These are phyloP conservation scores for Sebastes trivittatus DNA, from an alignment of 2,797 vertebrate species.

Conservation along the genomic window DNA sequence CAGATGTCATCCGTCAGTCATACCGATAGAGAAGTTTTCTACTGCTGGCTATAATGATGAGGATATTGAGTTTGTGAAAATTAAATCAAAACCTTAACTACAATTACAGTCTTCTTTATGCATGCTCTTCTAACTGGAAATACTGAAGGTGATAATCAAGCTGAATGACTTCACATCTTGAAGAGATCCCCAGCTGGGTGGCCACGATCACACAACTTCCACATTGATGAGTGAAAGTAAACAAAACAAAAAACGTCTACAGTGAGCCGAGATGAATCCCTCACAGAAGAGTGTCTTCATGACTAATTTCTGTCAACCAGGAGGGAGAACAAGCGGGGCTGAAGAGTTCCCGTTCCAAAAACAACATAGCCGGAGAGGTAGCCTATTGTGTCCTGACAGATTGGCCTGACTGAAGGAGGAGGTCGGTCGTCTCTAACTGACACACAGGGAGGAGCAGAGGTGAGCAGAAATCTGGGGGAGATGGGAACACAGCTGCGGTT, in stretches of 20 bases:
- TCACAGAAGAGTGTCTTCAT: conserved; percentile 79
- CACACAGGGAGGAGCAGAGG: conserved; percentile 86
- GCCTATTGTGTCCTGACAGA: conserved; percentile 85
- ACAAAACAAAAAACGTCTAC: conserved; percentile 21
- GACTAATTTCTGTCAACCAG: conserved; percentile 88
- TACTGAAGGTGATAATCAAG: background rate
- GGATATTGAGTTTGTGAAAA: background rate
- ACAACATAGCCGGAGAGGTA: conserved; percentile 86
- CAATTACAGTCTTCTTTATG: background rate
- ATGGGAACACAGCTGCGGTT: conserved; percentile 86
- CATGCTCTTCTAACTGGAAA: background rate
- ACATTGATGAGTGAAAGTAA: conserved; percentile 58
- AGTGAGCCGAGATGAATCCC: conserved; percentile 84
- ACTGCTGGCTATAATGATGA: background rate
- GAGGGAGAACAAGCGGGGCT: conserved; percentile 85
- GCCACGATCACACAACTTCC: conserved; percentile 64
- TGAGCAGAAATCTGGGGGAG: conserved; percentile 83
- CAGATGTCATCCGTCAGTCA: conserved; percentile 22
- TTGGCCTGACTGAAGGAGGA: conserved; percentile 78
- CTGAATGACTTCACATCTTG: conserved; percentile 33
- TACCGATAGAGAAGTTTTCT: background rate
- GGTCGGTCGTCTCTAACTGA: conserved; percentile 82
- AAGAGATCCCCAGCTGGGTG: conserved; percentile 72
- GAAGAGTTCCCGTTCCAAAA: conserved; percentile 87
- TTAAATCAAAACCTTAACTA: background rate